A percentile compares a stretch with the other conserved stretches of the same genome.
phyloP scores from a whole-genome alignment of 2,888 invertebrate species.

The Cabera pusaria region DNA sequence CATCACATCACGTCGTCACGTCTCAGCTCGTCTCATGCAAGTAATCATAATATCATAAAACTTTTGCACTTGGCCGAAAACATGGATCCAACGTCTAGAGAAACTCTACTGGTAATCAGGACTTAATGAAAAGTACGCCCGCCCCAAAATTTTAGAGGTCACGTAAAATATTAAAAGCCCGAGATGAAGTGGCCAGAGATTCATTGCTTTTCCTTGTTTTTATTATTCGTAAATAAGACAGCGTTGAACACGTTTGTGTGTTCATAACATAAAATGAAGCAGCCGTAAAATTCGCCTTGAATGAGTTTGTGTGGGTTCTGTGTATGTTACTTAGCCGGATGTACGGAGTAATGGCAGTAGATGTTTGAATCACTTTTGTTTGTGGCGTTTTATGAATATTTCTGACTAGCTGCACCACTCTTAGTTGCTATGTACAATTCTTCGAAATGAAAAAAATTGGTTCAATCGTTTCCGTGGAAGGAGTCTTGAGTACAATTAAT shows the following conservation, averaged over 20 bases:
- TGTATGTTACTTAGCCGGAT: conserved; percentile 66
- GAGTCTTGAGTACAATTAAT: too few species aligned
- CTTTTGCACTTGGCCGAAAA: conserved; percentile 78
- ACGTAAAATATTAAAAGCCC: conserved; percentile 83
- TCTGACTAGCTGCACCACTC: too few species aligned
- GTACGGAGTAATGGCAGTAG: conserved; percentile 44
- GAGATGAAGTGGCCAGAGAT: conserved; percentile 81
- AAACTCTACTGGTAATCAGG: conserved; percentile 75
- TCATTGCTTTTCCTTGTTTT: conserved; percentile 81
- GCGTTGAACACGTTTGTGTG: conserved; percentile 44
- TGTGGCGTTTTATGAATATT: conserved; percentile 15
- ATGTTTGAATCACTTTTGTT: conserved; percentile 39
- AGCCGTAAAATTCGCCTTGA: conserved; percentile 66
- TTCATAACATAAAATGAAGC: conserved; percentile 76
- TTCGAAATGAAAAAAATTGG: too few species aligned
- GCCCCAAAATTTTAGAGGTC: conserved; percentile 76
- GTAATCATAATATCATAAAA: conserved; percentile 81
- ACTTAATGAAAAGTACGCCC: conserved; percentile 80
- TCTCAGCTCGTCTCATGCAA: conserved; percentile 66
- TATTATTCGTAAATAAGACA: conserved; percentile 81
- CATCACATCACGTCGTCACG: conserved; percentile 50
- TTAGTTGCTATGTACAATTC: too few species aligned
- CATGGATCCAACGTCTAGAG: conserved; percentile 64
- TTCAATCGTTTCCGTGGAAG: too few species aligned
- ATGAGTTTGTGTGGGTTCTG: conserved; percentile 48